Conservation (phyloP, 2,888 invertebrate species). For the Pandemis cinnamomeana region DNA sequence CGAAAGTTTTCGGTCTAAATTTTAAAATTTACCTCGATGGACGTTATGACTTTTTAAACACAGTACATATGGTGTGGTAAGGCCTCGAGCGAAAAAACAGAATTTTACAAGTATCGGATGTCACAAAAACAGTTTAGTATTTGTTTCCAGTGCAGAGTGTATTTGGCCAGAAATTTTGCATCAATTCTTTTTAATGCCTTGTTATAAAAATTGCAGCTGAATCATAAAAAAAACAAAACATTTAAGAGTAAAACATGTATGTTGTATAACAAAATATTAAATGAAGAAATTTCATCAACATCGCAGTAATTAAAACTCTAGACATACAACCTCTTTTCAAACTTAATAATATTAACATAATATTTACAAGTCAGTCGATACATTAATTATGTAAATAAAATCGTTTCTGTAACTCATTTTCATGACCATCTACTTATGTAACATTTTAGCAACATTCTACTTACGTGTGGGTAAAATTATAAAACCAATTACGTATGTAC, state of each 20-base stretch:
- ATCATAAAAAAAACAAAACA: no score
- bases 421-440: background rate
- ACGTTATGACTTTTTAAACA: no score
- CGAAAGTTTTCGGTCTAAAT: background rate
- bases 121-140: background rate
- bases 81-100: background rate
- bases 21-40: background rate
- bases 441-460: background rate
- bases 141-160: background rate
- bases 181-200: no score
- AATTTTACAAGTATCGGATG: background rate
- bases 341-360: background rate
- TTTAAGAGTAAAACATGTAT: no score
- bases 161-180: background rate
- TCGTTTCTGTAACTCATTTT: background rate
- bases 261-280: no score
- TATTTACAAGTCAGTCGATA: constrained; percentile 6
- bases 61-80: background rate
- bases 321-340: background rate
- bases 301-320: background rate
- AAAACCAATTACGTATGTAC: background rate
- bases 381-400: background rate
- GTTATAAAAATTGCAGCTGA: no score
- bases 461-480: background rate
- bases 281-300: background rate